Percentiles rank a stretch among this genome's conserved stretches.
Conservation (phyloP, 2,888 invertebrate species). For the Epinotia ramella region DNA sequence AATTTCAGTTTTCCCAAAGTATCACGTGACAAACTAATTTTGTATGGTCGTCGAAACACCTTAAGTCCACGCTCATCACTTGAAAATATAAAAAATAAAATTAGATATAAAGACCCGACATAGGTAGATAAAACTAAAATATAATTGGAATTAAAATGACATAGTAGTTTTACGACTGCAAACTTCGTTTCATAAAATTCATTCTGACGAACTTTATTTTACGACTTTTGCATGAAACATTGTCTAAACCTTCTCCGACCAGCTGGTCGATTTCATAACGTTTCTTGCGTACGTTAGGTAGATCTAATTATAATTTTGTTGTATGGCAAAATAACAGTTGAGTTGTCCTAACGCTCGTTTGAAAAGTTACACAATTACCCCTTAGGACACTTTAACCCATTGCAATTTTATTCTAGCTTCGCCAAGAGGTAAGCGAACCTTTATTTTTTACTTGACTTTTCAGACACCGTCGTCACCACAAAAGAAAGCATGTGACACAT, state of each 20-base stretch:
- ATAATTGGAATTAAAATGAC: constrained; percentile 18
- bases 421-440: constrained; percentile 61
- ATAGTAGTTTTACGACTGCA: constrained; percentile 27
- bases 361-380: constrained; percentile 1
- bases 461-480: constrained; percentile 76
- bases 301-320: no score
- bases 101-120: background rate
- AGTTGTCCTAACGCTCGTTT: no score
- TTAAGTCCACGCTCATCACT: no score
- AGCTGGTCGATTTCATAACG: no score
- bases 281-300: no score
- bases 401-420: constrained; percentile 48
- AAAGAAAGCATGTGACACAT: constrained; percentile 74
- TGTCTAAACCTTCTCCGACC: constrained; percentile 30
- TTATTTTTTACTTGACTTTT: constrained; percentile 69
- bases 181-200: constrained; percentile 43
- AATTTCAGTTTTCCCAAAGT: no score
- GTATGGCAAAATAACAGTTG: no score
- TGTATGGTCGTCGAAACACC: no score
- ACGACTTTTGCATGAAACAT: constrained; percentile 49
- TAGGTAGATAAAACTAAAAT: background rate
- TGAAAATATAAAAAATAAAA: no score
- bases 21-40: no score
- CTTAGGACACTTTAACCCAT: constrained; percentile 46
- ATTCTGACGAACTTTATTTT: constrained; percentile 32